Evolutionary conservation across 30 jellyfish, hydroid and myxozoan genomes (phyloP).

Genomic region (Sanderia malayensis): DNA sequence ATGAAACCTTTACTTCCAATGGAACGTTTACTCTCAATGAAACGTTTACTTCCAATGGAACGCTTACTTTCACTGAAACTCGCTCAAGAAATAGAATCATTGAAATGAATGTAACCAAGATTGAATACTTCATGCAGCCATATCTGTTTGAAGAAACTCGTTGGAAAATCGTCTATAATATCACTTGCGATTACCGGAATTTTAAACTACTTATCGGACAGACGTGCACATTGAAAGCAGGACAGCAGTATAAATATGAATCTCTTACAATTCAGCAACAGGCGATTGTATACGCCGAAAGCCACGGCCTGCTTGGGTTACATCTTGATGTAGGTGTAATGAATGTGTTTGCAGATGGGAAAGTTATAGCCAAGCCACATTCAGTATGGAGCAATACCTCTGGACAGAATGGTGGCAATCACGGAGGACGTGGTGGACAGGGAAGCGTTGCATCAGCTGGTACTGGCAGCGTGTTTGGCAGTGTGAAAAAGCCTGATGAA

Average conservation of each 20-base stretch:
- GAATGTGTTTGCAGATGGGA: conserved; percentile 32
- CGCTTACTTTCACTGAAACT: not conserved
- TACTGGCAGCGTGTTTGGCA: conserved; percentile 21
- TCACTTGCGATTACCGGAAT: conserved; percentile 28
- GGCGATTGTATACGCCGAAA: conserved; percentile 43
- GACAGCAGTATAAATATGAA: conserved; percentile 17
- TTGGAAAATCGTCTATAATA: conserved; percentile 53
- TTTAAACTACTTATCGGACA: conserved; percentile 56
- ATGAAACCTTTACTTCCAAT: not conserved
- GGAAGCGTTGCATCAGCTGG: not conserved
- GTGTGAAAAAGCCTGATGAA: conserved; percentile 17
- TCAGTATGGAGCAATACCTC: conserved; percentile 18
- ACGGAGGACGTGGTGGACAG: conserved; percentile 56
- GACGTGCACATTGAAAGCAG: conserved; percentile 37
- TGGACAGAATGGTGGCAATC: conserved; percentile 35
- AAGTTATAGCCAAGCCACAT: conserved; percentile 31
- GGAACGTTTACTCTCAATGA: conserved; percentile 1
- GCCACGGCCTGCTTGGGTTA: conserved; percentile 19
- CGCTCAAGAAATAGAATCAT: not conserved
- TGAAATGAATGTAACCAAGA: conserved; percentile 7
- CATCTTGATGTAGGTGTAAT: conserved; percentile 13
- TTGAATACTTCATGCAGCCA: conserved; percentile 28
- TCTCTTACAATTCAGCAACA: conserved; percentile 27
- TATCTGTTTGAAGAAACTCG: conserved; percentile 35
- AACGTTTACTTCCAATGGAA: not conserved